Conservation (phyloP, 1,140 invertebrate genomes). For the Pomacea maculata region DNA sequence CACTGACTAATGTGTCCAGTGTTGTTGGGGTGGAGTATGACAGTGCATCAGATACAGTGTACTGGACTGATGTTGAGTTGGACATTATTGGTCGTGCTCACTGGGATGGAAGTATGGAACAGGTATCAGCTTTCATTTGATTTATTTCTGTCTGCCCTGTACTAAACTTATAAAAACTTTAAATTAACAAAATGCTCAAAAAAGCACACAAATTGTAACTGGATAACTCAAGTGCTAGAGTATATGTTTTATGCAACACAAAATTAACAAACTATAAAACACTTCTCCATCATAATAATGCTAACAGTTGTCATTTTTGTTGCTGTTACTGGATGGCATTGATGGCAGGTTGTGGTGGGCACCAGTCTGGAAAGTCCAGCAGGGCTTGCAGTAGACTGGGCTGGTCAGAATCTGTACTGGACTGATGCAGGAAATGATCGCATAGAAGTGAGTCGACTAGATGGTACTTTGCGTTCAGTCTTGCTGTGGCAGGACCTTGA, state of each 20-base stretch:
- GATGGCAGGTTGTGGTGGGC: conserved; percentile 75
- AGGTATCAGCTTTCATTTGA: conserved; percentile 53
- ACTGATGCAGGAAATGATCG: conserved; percentile 90
- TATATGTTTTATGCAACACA: too few species aligned
- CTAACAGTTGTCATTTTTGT: too few species aligned
- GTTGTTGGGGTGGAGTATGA: conserved; percentile 86
- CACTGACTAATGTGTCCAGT: conserved; percentile 67
- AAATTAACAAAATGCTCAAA: too few species aligned
- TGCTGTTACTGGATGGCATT: too few species aligned
- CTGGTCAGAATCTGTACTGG: conserved; percentile 94
- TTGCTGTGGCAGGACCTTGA: conserved; percentile 81
- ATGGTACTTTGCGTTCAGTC: conserved; percentile 78
- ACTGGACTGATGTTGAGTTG: conserved; percentile 89
- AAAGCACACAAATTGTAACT: too few species aligned
- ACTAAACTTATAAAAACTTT: too few species aligned
- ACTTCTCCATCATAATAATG: too few species aligned
- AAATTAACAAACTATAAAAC: too few species aligned
- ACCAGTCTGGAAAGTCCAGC: conserved; percentile 79
- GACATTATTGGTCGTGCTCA: conserved; percentile 78
- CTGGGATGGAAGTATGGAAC: conserved; percentile 79
- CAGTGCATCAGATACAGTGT: conserved; percentile 82
- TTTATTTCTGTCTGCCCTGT: too few species aligned
- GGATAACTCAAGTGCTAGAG: too few species aligned
- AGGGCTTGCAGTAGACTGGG: conserved; percentile 92
- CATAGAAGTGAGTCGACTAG: conserved; percentile 90